Evolutionary conservation across 2,888 invertebrate species (phyloP).

Genomic region (Monopis laevigella): DNA sequence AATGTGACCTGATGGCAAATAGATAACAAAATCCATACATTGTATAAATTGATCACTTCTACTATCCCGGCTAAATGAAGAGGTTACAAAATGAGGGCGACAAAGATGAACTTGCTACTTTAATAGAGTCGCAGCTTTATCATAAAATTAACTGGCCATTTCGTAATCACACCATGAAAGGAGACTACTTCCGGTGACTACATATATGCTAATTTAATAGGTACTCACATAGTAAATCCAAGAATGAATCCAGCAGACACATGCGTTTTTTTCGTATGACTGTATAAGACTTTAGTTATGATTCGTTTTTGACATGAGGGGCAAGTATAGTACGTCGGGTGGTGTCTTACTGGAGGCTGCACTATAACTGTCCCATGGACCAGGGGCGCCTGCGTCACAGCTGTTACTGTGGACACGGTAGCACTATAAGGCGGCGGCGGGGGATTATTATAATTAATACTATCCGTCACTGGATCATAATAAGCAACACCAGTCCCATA

Average conservation of each 20-base stretch:
- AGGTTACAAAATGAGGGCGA: no score
- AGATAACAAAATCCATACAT: no score
- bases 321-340: conserved; percentile 38
- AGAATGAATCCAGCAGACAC: conserved; percentile 52
- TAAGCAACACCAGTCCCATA: conserved; percentile 20
- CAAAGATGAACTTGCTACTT: no score
- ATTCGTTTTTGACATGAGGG: conserved; percentile 38
- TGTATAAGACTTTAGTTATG: conserved; percentile 42
- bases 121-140: no score
- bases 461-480: conserved; percentile 25
- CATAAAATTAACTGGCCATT: no score
- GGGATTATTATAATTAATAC: conserved; percentile 25
- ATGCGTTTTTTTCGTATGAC: conserved; percentile 48
- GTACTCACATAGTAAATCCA: conserved; percentile 48
- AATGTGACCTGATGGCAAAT: no score
- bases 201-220: background rate
- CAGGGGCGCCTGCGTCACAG: conserved; percentile 25
- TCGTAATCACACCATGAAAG: no score
- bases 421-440: conserved; percentile 44
- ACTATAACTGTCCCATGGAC: conserved; percentile 37
- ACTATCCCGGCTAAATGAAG: no score
- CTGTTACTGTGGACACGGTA: conserved; percentile 21
- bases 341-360: conserved; percentile 31
- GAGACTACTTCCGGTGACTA: no score
- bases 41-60: no score